Evolutionary conservation across 2,113 vertebrate genomes (phyloP).

Genomic region (Clinocottus analis): DNA sequence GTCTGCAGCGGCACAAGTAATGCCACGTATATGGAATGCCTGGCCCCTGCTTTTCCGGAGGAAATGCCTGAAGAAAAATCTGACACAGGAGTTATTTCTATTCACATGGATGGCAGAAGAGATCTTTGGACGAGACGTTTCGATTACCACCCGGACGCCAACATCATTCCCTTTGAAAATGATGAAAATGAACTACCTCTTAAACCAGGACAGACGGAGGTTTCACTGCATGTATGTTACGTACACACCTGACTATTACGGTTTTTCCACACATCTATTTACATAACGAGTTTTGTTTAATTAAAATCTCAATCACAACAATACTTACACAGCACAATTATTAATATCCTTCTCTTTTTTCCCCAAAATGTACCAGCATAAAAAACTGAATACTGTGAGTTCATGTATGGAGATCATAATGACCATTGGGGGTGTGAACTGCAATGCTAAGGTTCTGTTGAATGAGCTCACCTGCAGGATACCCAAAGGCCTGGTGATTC

Average conservation of each 20-base stretch:
- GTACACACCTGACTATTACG: not conserved
- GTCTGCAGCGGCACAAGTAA: conserved; percentile 77
- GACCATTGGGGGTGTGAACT: conserved; percentile 85
- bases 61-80: conserved; percentile 69
- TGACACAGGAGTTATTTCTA: conserved; percentile 81
- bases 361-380: conserved; percentile 81
- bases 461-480: conserved; percentile 91
- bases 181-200: conserved; percentile 76
- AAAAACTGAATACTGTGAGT: conserved; percentile 81
- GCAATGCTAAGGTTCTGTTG: conserved; percentile 83
- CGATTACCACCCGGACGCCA: conserved; percentile 81
- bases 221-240: conserved; percentile 88
- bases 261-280: not conserved
- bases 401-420: conserved; percentile 89
- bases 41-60: conserved; percentile 77
- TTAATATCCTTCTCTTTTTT: conserved; percentile 2
- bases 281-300: too few relatives aligned
- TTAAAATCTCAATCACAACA: not conserved
- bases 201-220: conserved; percentile 83
- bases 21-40: conserved; percentile 82
- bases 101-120: conserved; percentile 82
- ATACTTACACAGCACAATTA: not conserved
- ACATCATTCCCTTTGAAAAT: conserved; percentile 74
- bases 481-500: conserved; percentile 81
- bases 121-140: conserved; percentile 75